phyloP scores from a whole-genome alignment of 1,140 invertebrate species.

The Pteromalus puparum region DNA sequence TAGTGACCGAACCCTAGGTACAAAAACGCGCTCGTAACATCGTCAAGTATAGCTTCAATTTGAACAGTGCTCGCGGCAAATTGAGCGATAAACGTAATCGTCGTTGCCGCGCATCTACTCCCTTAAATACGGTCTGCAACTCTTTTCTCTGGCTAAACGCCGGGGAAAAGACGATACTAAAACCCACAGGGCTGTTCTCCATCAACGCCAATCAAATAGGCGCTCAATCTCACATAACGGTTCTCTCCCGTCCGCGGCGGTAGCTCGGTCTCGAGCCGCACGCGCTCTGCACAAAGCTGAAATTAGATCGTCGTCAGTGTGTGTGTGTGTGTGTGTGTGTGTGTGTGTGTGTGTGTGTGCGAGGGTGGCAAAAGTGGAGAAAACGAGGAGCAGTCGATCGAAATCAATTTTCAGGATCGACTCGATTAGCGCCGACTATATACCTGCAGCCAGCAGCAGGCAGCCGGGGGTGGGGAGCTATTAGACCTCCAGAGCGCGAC shows the following conservation, averaged over 20 bases:
- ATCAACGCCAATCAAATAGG: not conserved
- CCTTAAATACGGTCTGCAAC: no score
- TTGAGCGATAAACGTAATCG: no score
- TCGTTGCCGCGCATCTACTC: no score
- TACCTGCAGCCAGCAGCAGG: not conserved
- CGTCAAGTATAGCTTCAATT: no score
- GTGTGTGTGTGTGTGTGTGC: not conserved
- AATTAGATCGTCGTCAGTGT: not conserved
- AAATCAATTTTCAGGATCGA: conserved; percentile 50
- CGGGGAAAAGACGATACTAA: no score
- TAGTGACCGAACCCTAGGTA: no score
- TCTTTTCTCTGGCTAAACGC: no score
- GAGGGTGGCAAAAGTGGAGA: not conserved
- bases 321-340: not conserved
- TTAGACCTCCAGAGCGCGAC: not conserved
- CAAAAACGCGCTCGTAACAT: no score
- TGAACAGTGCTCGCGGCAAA: no score
- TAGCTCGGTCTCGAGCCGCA: not conserved
- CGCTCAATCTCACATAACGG: not conserved
- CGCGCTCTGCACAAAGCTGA: not conserved
- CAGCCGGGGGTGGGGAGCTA: not conserved
- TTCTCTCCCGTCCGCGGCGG: not conserved
- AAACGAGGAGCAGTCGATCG: conserved; percentile 31
- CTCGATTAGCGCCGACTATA: conserved; percentile 16
- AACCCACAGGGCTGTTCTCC: no score